Percentiles rank a stretch among this genome's conserved stretches.
phyloP scores from a whole-genome alignment of 53 echinoderm and acorn worm species.

The Astropecten irregularis region DNA sequence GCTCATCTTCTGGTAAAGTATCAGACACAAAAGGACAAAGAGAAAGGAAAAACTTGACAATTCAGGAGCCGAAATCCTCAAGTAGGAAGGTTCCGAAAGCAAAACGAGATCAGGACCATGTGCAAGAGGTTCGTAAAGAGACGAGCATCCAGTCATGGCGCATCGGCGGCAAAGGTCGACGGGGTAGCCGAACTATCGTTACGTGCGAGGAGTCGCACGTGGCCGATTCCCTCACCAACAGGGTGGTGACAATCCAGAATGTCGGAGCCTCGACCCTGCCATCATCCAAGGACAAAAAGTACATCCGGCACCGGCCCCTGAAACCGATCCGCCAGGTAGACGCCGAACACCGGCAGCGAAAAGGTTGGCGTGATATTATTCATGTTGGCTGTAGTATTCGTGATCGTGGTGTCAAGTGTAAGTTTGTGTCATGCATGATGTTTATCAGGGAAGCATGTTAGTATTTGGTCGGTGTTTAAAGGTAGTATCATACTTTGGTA shows the following conservation, averaged over 20 bases:
- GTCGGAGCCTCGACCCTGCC: constrained; percentile 52
- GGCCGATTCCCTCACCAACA: constrained; percentile 20
- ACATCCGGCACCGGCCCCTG: constrained; percentile 85
- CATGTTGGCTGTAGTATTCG: constrained; percentile 37
- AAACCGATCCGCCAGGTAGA: constrained; percentile 96
- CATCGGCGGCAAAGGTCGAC: constrained; percentile 16
- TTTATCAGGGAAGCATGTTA: too few species aligned
- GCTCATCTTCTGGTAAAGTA: background rate
- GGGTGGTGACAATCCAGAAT: constrained; percentile 69
- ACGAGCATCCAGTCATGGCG: constrained; percentile 48
- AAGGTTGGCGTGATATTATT: constrained; percentile 77
- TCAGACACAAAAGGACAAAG: background rate
- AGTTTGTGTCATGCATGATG: constrained; percentile 19
- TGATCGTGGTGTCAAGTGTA: constrained; percentile 34
- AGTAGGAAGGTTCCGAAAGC: background rate
- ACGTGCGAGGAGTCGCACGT: constrained; percentile 44
- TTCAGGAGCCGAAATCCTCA: background rate
- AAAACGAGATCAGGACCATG: background rate
- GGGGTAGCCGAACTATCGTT: constrained; percentile 25
- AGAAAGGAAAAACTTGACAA: background rate
- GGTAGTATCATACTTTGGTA: too few species aligned
- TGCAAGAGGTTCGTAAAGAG: background rate
- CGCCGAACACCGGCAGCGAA: constrained; percentile 86
- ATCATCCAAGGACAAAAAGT: constrained; percentile 67
- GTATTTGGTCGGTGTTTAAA: too few species aligned